Conservation (phyloP, 1,140 invertebrate genomes). For the Bemisia tabaci region DNA sequence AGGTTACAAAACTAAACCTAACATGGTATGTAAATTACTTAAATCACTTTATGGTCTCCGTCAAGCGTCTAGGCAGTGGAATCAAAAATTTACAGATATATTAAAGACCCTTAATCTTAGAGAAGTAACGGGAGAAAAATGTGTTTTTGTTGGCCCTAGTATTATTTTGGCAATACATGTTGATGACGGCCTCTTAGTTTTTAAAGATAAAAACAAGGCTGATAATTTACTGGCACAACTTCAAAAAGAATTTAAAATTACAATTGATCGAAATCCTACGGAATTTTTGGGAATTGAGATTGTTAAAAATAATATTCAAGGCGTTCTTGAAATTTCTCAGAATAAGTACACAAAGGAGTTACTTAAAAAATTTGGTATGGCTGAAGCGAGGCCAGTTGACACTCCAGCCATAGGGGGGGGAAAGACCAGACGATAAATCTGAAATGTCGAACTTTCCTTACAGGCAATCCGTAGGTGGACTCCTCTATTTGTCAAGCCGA, state of each 20-base stretch:
- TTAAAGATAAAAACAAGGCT: neutral
- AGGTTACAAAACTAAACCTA: constrained; percentile 16
- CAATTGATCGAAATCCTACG: neutral
- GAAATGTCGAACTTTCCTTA: constrained; percentile 9
- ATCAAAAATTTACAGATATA: constrained; percentile 19
- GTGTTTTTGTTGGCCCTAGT: constrained; percentile 19
- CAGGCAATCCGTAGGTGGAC: constrained; percentile 23
- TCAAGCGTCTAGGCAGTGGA: constrained; percentile 28
- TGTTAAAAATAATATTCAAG: neutral
- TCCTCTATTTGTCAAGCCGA: constrained; percentile 21
- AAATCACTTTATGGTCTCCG: constrained; percentile 27
- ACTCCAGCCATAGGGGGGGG: neutral
- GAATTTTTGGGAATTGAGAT: neutral
- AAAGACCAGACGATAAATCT: neutral
- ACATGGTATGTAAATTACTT: constrained; percentile 24
- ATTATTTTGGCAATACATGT: constrained; percentile 10
- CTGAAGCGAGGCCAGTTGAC: neutral
- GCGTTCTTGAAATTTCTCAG: constrained; percentile 1
- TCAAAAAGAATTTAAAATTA: neutral
- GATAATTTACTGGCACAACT: neutral
- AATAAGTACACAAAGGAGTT: neutral
- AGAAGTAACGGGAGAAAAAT: constrained; percentile 20
- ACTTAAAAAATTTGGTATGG: neutral
- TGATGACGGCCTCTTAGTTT: constrained; percentile 3
- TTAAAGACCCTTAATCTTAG: constrained; percentile 16